Conservation (phyloP, 2,113 vertebrate genomes). For the Hydrochoerus hydrochaeris region DNA sequence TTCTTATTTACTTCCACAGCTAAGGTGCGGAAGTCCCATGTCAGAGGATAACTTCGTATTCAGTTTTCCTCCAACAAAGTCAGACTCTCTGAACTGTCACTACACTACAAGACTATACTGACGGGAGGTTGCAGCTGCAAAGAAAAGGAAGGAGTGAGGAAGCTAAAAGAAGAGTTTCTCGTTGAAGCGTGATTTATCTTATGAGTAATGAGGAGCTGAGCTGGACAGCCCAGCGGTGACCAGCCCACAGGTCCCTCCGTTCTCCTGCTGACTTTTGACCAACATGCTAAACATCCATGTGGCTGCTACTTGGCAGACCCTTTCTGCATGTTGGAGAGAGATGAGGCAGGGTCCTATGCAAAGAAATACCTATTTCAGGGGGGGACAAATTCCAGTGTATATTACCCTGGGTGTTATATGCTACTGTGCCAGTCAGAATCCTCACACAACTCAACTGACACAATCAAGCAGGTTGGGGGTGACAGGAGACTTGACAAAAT, state of each 20-base stretch:
- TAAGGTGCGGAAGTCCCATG: neutral
- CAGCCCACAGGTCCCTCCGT: neutral
- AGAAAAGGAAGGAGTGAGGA: neutral
- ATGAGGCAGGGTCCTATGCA: neutral
- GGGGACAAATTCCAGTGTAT: neutral
- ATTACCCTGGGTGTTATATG: rapidly evolving
- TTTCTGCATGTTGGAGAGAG: neutral
- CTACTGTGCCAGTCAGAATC: neutral
- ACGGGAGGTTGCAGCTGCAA: neutral
- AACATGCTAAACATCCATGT: neutral
- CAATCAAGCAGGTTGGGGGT: neutral
- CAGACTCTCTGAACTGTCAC: neutral
- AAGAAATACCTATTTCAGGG: neutral
- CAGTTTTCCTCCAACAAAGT: neutral
- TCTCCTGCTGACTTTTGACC: neutral
- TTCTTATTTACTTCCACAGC: neutral
- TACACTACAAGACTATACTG: neutral
- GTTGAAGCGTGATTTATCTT: neutral
- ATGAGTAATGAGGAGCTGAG: slow-evolving; percentile 14
- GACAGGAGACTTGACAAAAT: neutral
- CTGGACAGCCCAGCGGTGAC: neutral
- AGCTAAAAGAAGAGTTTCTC: slow-evolving; percentile 43
- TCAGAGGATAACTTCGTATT: slow-evolving; percentile 25
- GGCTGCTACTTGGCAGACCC: neutral
- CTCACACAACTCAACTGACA: neutral